Evolutionary conservation across 1,140 invertebrate species (phyloP).

Genomic region (Himalopsyche phryganea): DNA sequence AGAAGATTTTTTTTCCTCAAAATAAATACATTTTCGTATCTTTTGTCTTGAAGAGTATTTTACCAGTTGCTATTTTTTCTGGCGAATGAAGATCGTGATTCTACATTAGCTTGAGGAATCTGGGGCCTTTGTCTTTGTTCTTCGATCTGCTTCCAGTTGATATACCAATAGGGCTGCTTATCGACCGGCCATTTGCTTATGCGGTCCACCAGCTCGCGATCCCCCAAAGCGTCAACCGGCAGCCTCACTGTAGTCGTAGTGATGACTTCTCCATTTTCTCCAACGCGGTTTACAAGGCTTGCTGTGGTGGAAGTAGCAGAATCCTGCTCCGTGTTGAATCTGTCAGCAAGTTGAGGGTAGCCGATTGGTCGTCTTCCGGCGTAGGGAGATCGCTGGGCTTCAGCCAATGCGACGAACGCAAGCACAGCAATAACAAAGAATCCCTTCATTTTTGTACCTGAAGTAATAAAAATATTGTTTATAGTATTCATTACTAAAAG

Average conservation of each 20-base stretch:
- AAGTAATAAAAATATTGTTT: neutral
- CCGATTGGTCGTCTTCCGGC: slow-evolving; percentile 36
- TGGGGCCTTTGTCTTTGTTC: slow-evolving; percentile 33
- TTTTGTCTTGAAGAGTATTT: too few relatives aligned
- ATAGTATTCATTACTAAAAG: neutral
- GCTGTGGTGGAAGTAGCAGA: slow-evolving; percentile 4
- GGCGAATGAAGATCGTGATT: neutral
- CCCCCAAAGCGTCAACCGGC: slow-evolving; percentile 38
- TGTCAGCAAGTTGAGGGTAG: slow-evolving; percentile 34
- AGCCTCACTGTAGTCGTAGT: slow-evolving; percentile 36
- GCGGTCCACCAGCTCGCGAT: slow-evolving; percentile 38
- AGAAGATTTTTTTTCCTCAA: too few relatives aligned
- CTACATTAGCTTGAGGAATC: neutral
- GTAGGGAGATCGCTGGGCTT: slow-evolving; percentile 38
- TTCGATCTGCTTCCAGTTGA: slow-evolving; percentile 45
- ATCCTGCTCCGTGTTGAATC: slow-evolving; percentile 34
- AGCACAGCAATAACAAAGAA: slow-evolving; percentile 28
- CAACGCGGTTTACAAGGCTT: slow-evolving; percentile 36
- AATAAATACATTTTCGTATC: too few relatives aligned
- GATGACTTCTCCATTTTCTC: slow-evolving; percentile 22
- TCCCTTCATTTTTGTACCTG: slow-evolving; percentile 13
- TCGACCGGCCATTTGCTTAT: slow-evolving; percentile 40
- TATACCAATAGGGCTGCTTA: slow-evolving; percentile 45
- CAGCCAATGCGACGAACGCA: slow-evolving; percentile 16
- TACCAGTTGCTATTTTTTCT: neutral